Percentiles rank a stretch among this genome's conserved stretches.
Evolutionary conservation across 2,113 vertebrate genomes (phyloP).

Genomic region (Heteronetta atricapilla): DNA sequence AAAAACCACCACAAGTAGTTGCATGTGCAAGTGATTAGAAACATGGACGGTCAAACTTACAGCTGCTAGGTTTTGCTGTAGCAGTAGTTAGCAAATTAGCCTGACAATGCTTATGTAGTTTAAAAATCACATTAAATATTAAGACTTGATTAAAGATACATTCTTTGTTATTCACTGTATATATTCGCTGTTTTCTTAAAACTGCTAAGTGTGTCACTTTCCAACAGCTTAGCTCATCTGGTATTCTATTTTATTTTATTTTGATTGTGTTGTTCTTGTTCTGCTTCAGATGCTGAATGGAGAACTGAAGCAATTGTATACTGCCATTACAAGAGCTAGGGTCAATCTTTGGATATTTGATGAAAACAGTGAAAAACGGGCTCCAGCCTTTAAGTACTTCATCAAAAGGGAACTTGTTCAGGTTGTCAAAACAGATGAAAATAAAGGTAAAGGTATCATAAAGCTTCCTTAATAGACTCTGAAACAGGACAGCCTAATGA

Average conservation of each 20-base stretch:
- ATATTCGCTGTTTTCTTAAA: background rate
- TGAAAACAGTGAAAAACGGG: constrained; percentile 79
- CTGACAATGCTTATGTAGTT: background rate
- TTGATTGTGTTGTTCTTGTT: background rate
- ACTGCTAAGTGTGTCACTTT: background rate
- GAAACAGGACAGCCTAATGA: background rate
- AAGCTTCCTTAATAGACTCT: background rate
- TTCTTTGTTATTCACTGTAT: background rate
- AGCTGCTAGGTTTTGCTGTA: background rate
- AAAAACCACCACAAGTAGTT: background rate
- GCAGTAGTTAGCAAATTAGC: background rate
- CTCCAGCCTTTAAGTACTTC: constrained; percentile 84
- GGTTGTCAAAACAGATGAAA: constrained; percentile 81
- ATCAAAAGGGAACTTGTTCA: constrained; percentile 75
- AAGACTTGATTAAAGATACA: background rate
- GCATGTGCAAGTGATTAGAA: background rate
- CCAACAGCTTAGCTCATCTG: background rate
- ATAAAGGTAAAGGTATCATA: constrained; percentile 73
- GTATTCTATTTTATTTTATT: background rate
- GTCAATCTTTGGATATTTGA: constrained; percentile 88
- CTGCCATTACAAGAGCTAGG: constrained; percentile 82
- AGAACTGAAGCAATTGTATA: constrained; percentile 84
- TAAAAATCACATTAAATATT: background rate
- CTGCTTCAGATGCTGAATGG: constrained; percentile 80
- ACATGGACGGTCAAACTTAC: background rate